phyloP scores from a whole-genome alignment of 2,888 invertebrate species.

The Nowickia ferox region DNA sequence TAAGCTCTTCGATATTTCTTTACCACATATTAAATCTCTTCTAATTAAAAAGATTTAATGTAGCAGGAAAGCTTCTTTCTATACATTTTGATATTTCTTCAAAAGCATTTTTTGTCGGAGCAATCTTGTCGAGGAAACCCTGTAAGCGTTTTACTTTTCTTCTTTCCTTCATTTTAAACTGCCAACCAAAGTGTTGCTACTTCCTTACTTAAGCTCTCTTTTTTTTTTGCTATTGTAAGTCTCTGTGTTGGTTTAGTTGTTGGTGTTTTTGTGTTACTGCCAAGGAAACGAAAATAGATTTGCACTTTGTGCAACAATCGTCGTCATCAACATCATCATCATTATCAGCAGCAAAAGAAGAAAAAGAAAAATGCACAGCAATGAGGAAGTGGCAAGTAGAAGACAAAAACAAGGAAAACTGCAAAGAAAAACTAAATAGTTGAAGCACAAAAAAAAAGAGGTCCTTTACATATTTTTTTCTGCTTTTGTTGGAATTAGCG shows the following conservation, averaged over 20 bases:
- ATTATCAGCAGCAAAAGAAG: neutral
- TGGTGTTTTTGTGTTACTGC: slow-evolving; percentile 31
- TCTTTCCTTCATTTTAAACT: neutral
- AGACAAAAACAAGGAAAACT: slow-evolving; percentile 44
- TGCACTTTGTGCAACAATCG: slow-evolving; percentile 68
- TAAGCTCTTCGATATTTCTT: too few relatives aligned
- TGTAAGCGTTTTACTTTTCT: slow-evolving; percentile 16
- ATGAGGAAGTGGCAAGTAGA: slow-evolving; percentile 53
- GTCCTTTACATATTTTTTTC: slow-evolving; percentile 25
- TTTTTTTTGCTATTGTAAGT: slow-evolving; percentile 4
- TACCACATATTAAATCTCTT: neutral
- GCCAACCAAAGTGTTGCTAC: slow-evolving; percentile 9
- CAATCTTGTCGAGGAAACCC: slow-evolving; percentile 53
- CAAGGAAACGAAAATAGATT: slow-evolving; percentile 62
- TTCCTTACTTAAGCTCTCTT: slow-evolving; percentile 6
- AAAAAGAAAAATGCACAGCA: slow-evolving; percentile 9
- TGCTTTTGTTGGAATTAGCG: slow-evolving; percentile 47
- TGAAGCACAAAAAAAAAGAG: slow-evolving; percentile 14
- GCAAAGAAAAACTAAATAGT: neutral
- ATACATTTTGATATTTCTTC: neutral
- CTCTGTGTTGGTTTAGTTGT: neutral
- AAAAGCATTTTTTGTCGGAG: slow-evolving; percentile 7
- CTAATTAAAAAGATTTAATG: neutral
- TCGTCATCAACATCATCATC: neutral
- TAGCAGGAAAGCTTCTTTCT: neutral